These are phyloP conservation scores for Lynx canadensis DNA, from an alignment of 2,113 vertebrate genomes.

Conservation along the genomic window DNA sequence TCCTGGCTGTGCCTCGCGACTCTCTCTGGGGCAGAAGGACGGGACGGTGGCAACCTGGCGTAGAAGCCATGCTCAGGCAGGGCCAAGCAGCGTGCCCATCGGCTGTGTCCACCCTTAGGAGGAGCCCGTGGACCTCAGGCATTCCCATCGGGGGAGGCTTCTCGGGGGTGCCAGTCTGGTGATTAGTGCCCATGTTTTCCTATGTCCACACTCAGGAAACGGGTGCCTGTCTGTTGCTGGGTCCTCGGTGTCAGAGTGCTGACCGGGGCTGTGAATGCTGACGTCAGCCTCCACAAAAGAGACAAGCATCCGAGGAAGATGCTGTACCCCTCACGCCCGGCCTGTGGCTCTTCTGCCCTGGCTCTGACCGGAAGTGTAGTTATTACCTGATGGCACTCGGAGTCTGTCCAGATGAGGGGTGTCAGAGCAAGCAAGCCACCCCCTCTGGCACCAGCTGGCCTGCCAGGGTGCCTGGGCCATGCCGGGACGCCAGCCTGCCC, in stretches of 20 bases:
- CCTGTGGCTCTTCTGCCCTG: background rate
- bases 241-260: background rate
- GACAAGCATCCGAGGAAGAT: no score
- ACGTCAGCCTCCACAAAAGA: no score
- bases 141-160: background rate
- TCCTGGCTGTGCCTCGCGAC: background rate
- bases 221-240: background rate
- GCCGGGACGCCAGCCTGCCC: rapidly evolving
- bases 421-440: background rate
- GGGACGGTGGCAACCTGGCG: background rate
- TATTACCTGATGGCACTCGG: background rate
- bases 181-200: background rate
- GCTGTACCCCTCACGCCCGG: background rate
- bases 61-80: no score
- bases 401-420: background rate
- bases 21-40: background rate
- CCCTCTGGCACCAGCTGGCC: background rate
- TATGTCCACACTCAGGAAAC: rapidly evolving
- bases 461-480: background rate
- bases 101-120: rapidly evolving
- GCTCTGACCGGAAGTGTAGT: background rate
- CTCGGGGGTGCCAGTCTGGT: background rate
- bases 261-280: background rate
- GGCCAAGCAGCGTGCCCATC: no score
- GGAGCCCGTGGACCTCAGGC: background rate